Evolutionary conservation across 2,797 vertebrate genomes (phyloP), one percentile per base, ranked within the genome.

Genomic region (Crypturellus tataupa): DNA sequence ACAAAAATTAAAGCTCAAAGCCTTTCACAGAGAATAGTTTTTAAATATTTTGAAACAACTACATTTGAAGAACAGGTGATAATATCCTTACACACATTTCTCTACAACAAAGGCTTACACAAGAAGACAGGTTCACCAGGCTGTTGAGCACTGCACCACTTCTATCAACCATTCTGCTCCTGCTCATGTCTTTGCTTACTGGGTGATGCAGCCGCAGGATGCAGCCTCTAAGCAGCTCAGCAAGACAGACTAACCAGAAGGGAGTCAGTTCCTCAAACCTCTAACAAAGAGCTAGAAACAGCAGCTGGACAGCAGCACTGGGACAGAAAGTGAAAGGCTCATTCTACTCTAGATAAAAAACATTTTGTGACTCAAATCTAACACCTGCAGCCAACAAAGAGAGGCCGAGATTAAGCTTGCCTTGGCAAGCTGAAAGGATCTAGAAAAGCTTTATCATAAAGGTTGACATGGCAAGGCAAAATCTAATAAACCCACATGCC

Each of bases 221-320:
- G 31, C n/a, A 18, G 37, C 69, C 46, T 2, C 37, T 49, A 83
- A 55, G 8, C 42, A 39, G n/a, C 33, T 18, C 29, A 27, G 76
- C 47, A 83, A 80, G 12, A 24, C 14, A 25, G n/a, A 62, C 10
- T 27, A 37, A 3, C 4, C 0, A 0, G 7, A 13, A 17, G 37
- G 86, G 53, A 75, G 56, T 37, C 39, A 68, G 80, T 40, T 58
- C 20, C 53, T 78, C 49, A 37, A 63, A 4, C 11, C 8, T 59
- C 29, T 71, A 31, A 33, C 19, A 35, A 70, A 63, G 20, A 42
- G 39, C 12, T 68, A 67, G 39, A 60, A 40, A 46, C 24, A 64
- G 11, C n/a, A 69, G n/a, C 0, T 64, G 51, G 44, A 85, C 49
- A 90, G 53, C 55, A 81, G 59, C 58, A 51, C 0, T 2, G 10